phyloP scores from a whole-genome alignment of 1,140 invertebrate species.

The Danaus plexippus region DNA sequence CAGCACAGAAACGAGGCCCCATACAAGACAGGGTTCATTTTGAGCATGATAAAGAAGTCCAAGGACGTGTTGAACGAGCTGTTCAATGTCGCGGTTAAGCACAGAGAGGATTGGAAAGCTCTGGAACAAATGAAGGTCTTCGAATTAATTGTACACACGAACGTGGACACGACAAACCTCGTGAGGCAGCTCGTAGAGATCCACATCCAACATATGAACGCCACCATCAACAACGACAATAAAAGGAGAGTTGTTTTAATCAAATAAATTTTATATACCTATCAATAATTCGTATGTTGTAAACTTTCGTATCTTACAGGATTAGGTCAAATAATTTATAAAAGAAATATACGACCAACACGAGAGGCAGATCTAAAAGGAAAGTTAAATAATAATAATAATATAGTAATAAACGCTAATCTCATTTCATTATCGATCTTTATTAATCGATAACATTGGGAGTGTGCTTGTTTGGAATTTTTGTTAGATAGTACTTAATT shows the following conservation, averaged over 20 bases:
- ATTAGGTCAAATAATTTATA: no score
- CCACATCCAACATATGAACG: slow-evolving; percentile 39
- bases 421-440: no score
- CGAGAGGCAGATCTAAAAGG: no score
- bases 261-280: slow-evolving; percentile 9
- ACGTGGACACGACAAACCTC: slow-evolving; percentile 53
- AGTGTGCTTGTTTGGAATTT: no score
- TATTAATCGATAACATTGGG: no score
- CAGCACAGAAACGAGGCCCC: slow-evolving; percentile 28
- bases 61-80: slow-evolving; percentile 52
- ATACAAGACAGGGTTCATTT: slow-evolving; percentile 51
- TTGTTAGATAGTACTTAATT: no score
- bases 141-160: slow-evolving; percentile 52
- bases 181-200: slow-evolving; percentile 49
- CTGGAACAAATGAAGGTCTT: slow-evolving; percentile 57
- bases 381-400: no score
- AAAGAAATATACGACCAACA: no score
- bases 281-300: not conserved
- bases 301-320: not conserved
- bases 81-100: slow-evolving; percentile 54
- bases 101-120: slow-evolving; percentile 52
- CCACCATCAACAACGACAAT: slow-evolving; percentile 19
- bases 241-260: slow-evolving; percentile 36
- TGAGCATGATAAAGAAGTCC: slow-evolving; percentile 50
- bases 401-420: no score